Conservation (phyloP, 2,113 vertebrate species). For the Glaucidium brasilianum region DNA sequence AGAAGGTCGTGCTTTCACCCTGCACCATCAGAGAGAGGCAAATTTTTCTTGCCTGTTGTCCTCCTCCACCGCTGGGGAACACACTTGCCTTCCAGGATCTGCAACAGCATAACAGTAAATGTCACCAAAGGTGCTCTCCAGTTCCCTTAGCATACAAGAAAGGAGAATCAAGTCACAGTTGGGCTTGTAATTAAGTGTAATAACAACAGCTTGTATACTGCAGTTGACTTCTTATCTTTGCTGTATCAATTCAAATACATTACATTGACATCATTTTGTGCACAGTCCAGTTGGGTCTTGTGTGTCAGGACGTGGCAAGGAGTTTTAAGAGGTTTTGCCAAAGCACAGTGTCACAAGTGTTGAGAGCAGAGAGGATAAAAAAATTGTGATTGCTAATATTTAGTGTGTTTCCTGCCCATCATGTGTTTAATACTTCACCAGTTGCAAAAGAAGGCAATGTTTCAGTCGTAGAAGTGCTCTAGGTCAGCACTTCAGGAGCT, state of each 20-base stretch:
- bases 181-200: background rate
- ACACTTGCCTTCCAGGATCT: background rate
- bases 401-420: background rate
- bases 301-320: background rate
- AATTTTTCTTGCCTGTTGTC: background rate
- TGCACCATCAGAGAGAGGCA: background rate
- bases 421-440: accelerated
- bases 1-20: background rate
- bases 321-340: background rate
- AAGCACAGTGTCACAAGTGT: background rate
- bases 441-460: background rate
- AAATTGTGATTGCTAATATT: background rate
- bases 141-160: background rate
- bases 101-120: background rate
- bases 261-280: background rate
- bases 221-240: background rate
- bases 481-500: background rate
- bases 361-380: background rate
- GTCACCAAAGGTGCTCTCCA: background rate
- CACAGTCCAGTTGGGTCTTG: background rate
- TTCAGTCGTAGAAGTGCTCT: background rate
- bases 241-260: background rate
- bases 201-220: background rate
- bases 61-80: background rate
- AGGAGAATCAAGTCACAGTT: background rate